Evolutionary conservation across 2,113 vertebrate species (phyloP).

Genomic region (Cricetomys ansorgei): DNA sequence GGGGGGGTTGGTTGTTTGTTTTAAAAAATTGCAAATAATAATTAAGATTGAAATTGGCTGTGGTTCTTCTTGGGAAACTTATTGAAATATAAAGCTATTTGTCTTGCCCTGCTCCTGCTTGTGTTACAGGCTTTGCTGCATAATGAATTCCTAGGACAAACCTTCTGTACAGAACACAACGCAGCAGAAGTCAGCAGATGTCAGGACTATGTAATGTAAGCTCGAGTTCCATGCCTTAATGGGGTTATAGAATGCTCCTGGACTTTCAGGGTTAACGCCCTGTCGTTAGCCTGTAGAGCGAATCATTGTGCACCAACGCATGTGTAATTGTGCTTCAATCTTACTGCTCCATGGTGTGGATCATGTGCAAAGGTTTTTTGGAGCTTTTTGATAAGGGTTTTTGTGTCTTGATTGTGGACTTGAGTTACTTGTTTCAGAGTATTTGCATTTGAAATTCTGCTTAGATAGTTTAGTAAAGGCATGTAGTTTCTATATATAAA

Average conservation of each 20-base stretch:
- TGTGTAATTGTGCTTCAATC: rapidly evolving
- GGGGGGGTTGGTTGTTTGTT: not conserved
- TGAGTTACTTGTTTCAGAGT: too few species aligned
- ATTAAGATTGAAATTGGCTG: not conserved
- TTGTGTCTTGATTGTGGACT: too few species aligned
- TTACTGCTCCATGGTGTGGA: not conserved
- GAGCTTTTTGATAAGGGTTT: too few species aligned
- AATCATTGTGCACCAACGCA: not conserved
- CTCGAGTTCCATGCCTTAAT: not conserved
- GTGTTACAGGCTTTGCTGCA: constrained; percentile 88
- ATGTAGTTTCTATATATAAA: not conserved
- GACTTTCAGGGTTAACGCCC: not conserved
- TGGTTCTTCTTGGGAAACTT: constrained; percentile 13
- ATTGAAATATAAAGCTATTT: not conserved
- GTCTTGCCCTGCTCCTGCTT: not conserved
- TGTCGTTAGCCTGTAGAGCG: too few species aligned
- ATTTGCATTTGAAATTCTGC: too few species aligned
- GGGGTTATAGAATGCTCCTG: not conserved
- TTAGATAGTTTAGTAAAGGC: not conserved
- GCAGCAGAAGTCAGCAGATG: not conserved
- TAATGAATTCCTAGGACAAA: constrained; percentile 89
- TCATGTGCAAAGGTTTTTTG: too few species aligned
- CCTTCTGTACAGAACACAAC: constrained; percentile 83
- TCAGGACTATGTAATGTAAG: constrained; percentile 56
- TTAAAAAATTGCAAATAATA: not conserved